Evolutionary conservation across 2,888 invertebrate genomes (phyloP), one percentile per base, ranked within the genome.

Genomic region (Agonopterix alstromeriana): DNA sequence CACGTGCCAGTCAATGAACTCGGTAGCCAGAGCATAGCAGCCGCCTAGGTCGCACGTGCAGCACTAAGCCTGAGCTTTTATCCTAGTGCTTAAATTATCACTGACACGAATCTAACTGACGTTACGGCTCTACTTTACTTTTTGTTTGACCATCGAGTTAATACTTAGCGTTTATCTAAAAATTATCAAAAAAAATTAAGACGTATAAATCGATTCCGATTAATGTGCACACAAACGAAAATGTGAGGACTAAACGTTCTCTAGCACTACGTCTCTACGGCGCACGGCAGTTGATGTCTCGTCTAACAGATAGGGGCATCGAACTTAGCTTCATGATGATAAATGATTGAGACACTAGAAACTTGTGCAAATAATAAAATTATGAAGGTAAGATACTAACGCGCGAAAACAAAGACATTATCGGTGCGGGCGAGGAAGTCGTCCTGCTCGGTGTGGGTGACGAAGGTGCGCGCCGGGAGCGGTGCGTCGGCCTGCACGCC

Each of bases 331-430:
- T 57, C 58, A 57, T 49, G 51, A 52, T 36, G 48, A 43, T 42
- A 44, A 47, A 50, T 50, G 44, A 47, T 45, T 35, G 38, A 11
- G 35, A 38, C 38, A 38, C 38, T n/a, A 9, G 38, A 38, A 9
- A 38, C 38, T 38, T 38, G n/a, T 38, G 38, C 0, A 38, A 10
- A 42, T 67, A 64, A 70, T 71, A 71, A 70, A 67, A 70, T 66
- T 47, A 51, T 62, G 63, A 46, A 51, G 68, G 67, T 66, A 71
- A 66, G 63, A 77, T 90, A 90, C 91, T 90, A 90, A 90, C 90
- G 93, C 67, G 92, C 92, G 83, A 94, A 94, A 60, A 92, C 91
- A 76, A 93, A 82, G 65, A 93, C 90, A 69, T 91, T 91, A 73
- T 93, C 91, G 53, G 93, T 92, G 67, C 91, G 90, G 60, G 92